Conservation (phyloP, 2,113 vertebrate species). For the Aspiorhynchus laticeps region DNA sequence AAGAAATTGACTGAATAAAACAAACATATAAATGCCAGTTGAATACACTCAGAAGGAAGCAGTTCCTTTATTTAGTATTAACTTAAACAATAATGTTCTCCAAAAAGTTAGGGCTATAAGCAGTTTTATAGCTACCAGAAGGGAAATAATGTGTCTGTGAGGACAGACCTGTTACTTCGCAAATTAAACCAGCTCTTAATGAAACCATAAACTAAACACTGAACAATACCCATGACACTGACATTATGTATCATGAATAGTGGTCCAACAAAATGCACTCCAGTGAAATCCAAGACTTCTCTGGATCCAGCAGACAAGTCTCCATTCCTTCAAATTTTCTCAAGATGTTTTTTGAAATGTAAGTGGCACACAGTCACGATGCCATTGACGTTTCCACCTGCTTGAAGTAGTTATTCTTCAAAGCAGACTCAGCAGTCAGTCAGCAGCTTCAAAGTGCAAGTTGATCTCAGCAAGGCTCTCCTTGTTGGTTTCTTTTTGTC, state of each 20-base stretch:
- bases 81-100: background rate
- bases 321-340: background rate
- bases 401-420: background rate
- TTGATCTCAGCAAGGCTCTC: constrained; percentile 63
- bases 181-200: background rate
- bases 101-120: background rate
- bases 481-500: constrained; percentile 69
- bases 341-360: background rate
- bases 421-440: background rate
- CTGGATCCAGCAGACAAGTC: constrained; percentile 19
- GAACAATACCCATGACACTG: background rate
- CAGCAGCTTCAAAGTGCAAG: background rate
- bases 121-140: background rate
- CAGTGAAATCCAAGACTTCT: constrained; percentile 10
- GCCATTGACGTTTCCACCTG: background rate
- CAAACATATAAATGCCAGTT: background rate
- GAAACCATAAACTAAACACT: background rate
- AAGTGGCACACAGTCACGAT: background rate
- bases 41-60: constrained; percentile 29
- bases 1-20: constrained; percentile 1
- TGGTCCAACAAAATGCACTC: constrained; percentile 15
- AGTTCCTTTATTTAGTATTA: background rate
- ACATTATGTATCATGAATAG: background rate
- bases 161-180: background rate
- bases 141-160: background rate